Percentiles rank a stretch among this genome's conserved stretches.
These are phyloP conservation scores for Peromyscus nudipes DNA, from an alignment of 2,797 vertebrate genomes.

Conservation along the genomic window DNA sequence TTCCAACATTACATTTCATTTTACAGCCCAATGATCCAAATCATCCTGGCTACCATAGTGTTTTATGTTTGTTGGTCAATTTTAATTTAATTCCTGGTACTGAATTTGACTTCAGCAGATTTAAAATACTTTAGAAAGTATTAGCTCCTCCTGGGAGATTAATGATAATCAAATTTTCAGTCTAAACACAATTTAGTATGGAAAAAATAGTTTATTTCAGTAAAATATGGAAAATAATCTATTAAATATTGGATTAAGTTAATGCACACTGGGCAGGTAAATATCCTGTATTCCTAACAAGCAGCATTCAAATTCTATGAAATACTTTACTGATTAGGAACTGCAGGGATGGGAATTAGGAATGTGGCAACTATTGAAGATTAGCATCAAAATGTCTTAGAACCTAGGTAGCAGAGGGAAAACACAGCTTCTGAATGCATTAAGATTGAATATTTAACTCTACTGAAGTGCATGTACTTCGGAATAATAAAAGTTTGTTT, in stretches of 20 bases:
- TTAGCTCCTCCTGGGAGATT: not conserved
- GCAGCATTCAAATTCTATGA: not conserved
- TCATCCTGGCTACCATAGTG: not conserved
- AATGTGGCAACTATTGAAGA: not conserved
- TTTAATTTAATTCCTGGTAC: conserved; percentile 63
- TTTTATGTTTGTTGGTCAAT: not conserved
- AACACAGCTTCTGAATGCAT: not conserved
- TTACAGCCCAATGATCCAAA: not conserved
- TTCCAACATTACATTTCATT: conserved; percentile 44
- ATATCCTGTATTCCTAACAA: conserved; percentile 34
- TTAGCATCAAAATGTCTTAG: not conserved
- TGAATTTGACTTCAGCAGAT: conserved; percentile 28
- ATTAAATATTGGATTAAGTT: conserved; percentile 48
- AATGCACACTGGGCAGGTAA: not conserved
- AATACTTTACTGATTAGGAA: conserved; percentile 31
- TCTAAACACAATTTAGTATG: conserved; percentile 27
- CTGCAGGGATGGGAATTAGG: conserved; percentile 21
- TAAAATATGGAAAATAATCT: conserved; percentile 48
- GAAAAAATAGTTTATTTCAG: conserved; percentile 44
- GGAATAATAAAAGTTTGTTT: not conserved
- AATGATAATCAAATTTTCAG: conserved; percentile 5
- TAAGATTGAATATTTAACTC: conserved; percentile 20
- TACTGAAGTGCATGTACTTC: conserved; percentile 7
- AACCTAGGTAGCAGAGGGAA: not conserved
- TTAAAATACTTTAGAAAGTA: conserved; percentile 47